Base-by-base conservation (phyloP, 2,888 invertebrate species). In the Rapana venosa region DNA sequence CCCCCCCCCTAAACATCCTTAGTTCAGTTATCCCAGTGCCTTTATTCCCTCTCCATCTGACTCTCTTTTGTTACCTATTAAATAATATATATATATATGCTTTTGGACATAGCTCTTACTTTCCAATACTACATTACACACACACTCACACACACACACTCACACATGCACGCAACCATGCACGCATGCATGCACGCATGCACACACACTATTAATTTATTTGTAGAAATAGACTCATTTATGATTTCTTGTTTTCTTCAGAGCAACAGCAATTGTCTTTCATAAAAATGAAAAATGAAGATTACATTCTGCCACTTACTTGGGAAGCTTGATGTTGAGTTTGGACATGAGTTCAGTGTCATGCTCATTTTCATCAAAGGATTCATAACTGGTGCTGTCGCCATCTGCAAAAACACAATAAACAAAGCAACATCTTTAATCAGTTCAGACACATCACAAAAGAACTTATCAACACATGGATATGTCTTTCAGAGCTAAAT, bases 321-420 rank as follows among this genome's bases (percentile, higher is more conserved):
- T 93, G 17, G 93, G 93, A n/a, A 93, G 90, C 79, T 92, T 92
- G 35, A 93, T 91, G 91, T 92, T 91, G 77, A 92, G 89, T 90
- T 93, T 93, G 86, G 90, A 92, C 36, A 86, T 81, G 2, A 91
- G 90, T 20, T 92, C 92, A 11, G 89, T 66, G 32, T 92, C 92
- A 8, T 92, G 91, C 30, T 90, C 84, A 20, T 92, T 93, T 8
- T 94, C 94, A 36, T 94, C 94, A 87, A 94, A 93, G 0, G 95
- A 95, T 88, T 95, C 94, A 90, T 94, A 94, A 13, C 94, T 94
- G 5, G 94, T 93, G 86, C 93, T 93, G 88, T 94, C 94, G 58
- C 94, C 94, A 91, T 94, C 94, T 93, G 90, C 0, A 92, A 91
- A 87, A 81, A 77, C 32, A 86, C 61, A 70, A 22, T 87, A 87